phyloP scores from a whole-genome alignment of 2,888 invertebrate species.

The Lagria hirta region DNA sequence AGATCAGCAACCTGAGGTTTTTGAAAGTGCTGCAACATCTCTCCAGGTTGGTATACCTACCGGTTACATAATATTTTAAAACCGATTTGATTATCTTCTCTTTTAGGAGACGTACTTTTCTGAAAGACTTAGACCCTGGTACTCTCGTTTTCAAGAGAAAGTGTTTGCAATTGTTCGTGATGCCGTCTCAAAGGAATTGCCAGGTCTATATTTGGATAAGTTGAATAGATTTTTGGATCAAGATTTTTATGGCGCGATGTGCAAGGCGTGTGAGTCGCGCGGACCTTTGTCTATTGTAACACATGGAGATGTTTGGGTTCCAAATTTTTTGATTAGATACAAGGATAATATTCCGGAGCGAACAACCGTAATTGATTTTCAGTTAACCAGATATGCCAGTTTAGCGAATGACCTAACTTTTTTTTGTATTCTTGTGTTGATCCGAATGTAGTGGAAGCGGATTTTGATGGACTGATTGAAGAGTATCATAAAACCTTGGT shows the following conservation, averaged over 20 bases:
- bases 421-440: constrained; percentile 66
- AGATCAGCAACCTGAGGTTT: constrained; percentile 48
- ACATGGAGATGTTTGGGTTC: constrained; percentile 76
- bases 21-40: constrained; percentile 35
- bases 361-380: constrained; percentile 69
- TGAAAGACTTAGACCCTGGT: constrained; percentile 61
- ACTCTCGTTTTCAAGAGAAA: constrained; percentile 56
- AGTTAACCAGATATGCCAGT: constrained; percentile 61
- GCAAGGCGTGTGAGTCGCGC: constrained; percentile 22
- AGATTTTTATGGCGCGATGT: constrained; percentile 33
- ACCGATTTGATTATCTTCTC: constrained; percentile 2
- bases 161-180: constrained; percentile 61
- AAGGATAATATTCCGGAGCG: constrained; percentile 29
- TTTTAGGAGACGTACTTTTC: constrained; percentile 62
- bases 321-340: constrained; percentile 67
- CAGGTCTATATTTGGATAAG: constrained; percentile 31
- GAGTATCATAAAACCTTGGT: constrained; percentile 63
- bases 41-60: constrained; percentile 27
- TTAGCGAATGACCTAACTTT: constrained; percentile 62
- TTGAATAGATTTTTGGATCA: constrained; percentile 30
- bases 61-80: not conserved
- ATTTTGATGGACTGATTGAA: constrained; percentile 63
- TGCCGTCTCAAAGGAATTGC: constrained; percentile 63
- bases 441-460: constrained; percentile 57
- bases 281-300: constrained; percentile 56